Base-by-base conservation (phyloP, 2,888 invertebrate species). In the Julus scanicus region DNA sequence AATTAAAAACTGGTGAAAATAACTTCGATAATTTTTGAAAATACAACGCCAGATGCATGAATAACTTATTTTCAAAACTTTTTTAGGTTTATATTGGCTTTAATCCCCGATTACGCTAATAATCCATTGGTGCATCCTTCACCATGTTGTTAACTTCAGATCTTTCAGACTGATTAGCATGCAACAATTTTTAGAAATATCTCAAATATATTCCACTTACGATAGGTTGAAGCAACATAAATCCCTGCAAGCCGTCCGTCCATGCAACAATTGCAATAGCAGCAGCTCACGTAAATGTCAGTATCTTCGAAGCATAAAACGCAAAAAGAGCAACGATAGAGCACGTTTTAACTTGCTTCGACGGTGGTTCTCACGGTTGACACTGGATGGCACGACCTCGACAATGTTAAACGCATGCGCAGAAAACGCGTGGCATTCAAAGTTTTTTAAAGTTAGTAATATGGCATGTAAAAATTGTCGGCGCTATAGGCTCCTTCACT, bases 281-380 rank as follows among this genome's bases (percentile, higher is more conserved):
- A 53, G 53, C 53, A 53, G 53, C 17, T 53, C 15, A 1, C 15
- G 13, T 53, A 53, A 53, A 15, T 53, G 17, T 17, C 8, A 5
- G 5, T 53, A 53, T 53, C 53, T 53, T 53, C 53, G 53, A 53
- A 53, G 53, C 0, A 63, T 63, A 2, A 63, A 63, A 63, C 53
- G 63, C 63, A 63, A 20, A 63, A 63, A 63, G 63, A 20, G 63
- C 63, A 63, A 20, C 63, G 20, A n/a, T n/a, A n/a, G 63, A 63
- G 63, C 20, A 20, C 63, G 8, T 8, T 20, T 63, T 6, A 63
- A 63, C 17, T 63, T 63, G 63, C 63, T 44, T 44, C 44, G 20
- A 63, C n/a, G 20, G 6, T 63, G 20, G 20, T 63, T 63, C 63
- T 8, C 63, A 63, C n/a, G 20, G n/a, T 63, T n/a, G 63, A 17